Base-by-base conservation (phyloP, 2,888 invertebrate species). In the Arrhopalites spinosus region DNA sequence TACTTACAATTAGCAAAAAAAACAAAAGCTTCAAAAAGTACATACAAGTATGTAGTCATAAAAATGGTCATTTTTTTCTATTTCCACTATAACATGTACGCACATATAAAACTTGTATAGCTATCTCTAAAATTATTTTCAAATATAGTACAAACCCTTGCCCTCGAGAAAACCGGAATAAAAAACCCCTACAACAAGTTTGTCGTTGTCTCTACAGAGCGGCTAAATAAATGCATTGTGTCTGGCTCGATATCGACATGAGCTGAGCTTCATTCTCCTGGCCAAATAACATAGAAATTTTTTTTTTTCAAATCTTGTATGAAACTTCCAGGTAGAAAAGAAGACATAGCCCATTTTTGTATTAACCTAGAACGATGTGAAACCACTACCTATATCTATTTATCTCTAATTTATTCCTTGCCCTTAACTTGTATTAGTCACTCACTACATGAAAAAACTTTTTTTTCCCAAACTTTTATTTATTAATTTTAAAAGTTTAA, bases 221-320 rank as follows among this genome's bases (percentile, higher is more conserved):
- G 71, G 71, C 73, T 77, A 77, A 77, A n/a, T n/a, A n/a, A n/a
- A 77, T 77, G 77, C 77, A 77, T 77, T 77, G 75, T 75, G 77
- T 77, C 77, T 75, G 77, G 77, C 68, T 47, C 13, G 45, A 59
- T 50, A 50, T 74, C 71, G 71, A 71, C 71, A 59, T n/a, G 71
- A 53, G 59, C 50, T 50, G 8, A 11, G 50, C 50, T 50, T 50
- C 15, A 20, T n/a, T 50, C 71, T 29, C 59, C 25, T 36, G 53
- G 59, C 50, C 36, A 36, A 36, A 36, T 11, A 36, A 36, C 36
- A 36, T 11, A 36, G 11, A 3, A 36, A 36, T 36, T 36, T 36
- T 36, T 36, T 36, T 36, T 36, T 3, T 7, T 36, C 11, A 7
- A 3, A 36, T 36, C 36, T 36, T 50, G 20, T 20, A n/a, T 50